phyloP scores from a whole-genome alignment of 2,797 vertebrate species.

The Thripadectes ignobilis region DNA sequence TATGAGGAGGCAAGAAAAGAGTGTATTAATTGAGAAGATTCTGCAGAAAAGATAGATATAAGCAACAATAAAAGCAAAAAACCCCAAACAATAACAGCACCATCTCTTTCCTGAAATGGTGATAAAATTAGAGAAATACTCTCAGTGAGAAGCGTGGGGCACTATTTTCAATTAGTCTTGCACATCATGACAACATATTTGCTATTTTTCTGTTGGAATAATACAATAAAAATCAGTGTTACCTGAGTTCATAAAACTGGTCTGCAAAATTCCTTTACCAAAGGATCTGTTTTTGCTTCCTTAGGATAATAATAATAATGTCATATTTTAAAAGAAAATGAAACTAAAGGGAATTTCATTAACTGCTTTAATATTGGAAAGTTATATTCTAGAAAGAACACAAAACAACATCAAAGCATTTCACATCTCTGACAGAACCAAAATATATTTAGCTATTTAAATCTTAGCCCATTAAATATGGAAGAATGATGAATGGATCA shows the following conservation, averaged over 20 bases:
- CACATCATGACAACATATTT: neutral
- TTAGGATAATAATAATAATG: neutral
- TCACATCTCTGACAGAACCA: neutral
- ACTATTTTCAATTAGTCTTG: neutral
- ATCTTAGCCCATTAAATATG: neutral
- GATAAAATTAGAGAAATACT: neutral
- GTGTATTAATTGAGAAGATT: neutral
- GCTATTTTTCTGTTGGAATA: neutral
- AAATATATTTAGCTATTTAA: neutral
- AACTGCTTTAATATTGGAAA: neutral
- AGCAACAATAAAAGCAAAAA: neutral
- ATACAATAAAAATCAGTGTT: neutral
- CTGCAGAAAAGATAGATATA: neutral
- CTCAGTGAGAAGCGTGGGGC: neutral
- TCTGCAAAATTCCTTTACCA: neutral
- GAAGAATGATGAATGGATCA: neutral
- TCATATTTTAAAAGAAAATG: neutral
- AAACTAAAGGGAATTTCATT: neutral
- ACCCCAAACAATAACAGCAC: neutral
- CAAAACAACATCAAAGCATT: neutral
- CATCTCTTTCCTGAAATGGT: neutral
- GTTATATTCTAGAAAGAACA: neutral
- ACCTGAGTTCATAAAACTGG: neutral
- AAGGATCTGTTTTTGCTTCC: neutral
- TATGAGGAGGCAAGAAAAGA: neutral